Evolutionary conservation across 2,113 vertebrate genomes (phyloP).

Genomic region (Dunckerocampus dactyliophorus): DNA sequence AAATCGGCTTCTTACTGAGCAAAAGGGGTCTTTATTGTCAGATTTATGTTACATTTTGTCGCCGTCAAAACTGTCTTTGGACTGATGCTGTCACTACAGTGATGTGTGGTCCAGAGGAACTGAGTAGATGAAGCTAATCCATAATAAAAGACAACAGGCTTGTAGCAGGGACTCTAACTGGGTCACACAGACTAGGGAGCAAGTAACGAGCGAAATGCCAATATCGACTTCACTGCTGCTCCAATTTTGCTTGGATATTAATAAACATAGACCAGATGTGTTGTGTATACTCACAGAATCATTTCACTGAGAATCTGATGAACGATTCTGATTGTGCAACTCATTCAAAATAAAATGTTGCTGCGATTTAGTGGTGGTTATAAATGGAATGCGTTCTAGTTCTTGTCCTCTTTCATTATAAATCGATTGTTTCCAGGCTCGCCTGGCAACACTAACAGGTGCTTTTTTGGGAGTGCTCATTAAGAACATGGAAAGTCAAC

Average conservation of each 20-base stretch:
- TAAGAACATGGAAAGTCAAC: no score
- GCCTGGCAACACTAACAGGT: not conserved
- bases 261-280: conserved; percentile 20
- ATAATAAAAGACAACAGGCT: conserved; percentile 64
- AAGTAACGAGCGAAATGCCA: conserved; percentile 25
- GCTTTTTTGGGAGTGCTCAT: not conserved
- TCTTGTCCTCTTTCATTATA: conserved; percentile 8
- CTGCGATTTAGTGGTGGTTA: conserved; percentile 12
- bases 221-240: conserved; percentile 54
- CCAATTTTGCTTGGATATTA: conserved; percentile 41
- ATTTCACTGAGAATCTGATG: not conserved
- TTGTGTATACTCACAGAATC: conserved; percentile 2
- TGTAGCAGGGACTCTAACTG: conserved; percentile 61
- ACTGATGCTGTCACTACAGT: not conserved
- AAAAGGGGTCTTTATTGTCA: no score
- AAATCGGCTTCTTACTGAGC: no score
- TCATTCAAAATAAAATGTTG: conserved; percentile 26
- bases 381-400: conserved; percentile 35
- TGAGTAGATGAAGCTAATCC: conserved; percentile 51
- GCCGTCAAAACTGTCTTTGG: no score
- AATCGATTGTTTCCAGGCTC: not conserved
- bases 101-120: conserved; percentile 15
- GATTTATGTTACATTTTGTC: no score
- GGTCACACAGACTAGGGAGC: conserved; percentile 58
- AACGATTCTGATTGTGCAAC: conserved; percentile 1